Evolutionary conservation across 2,888 invertebrate species (phyloP), one percentile per base, ranked within the genome.

Genomic region (Rhingia rostrata): DNA sequence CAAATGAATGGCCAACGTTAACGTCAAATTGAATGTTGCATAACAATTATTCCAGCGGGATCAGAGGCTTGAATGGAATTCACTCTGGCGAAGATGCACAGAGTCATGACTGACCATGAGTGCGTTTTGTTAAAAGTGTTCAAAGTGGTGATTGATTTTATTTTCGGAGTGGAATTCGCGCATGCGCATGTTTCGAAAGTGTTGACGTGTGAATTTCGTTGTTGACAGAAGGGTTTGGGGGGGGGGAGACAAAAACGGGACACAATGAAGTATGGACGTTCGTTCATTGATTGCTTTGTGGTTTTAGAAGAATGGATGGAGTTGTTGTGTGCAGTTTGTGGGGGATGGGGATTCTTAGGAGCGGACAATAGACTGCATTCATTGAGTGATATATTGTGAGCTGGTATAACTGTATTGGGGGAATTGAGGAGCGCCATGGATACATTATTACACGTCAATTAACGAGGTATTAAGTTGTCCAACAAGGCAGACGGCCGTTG

Each of bases 41-140:
- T 83, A 83, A 72, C 67, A 72, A 83, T 83, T 67, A 73, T 66
- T 75, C 43, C 43, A 73, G 67, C 63, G 72, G 66, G 56, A 63
- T 56, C 47, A 30, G 47, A 58, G 32, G 37, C 63, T 45, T 56
- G 45, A 64, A 66, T 81, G 37, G 43, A 32, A 33, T 67, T 41
- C 33, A 5, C 9, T 47, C 9, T 51, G 49, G 32, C 33, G 49
- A 61, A 61, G 41, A 22, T 22, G 43, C 41, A 35, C 41, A 32
- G 43, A 53, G 14, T 7, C 14, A 22, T 9, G 41, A 49, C 30
- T 10, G 54, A 10, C 58, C 70, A 70, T 72, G 72, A 61, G 6
- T 53, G 43, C 49, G 22, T 22, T 22, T 22, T 22, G 22, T 22
- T 22, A 1, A 22, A 22, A 22, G 72, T 72, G 53, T 53, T 61